A percentile compares a stretch with the other conserved stretches of the same genome.
These are phyloP conservation scores for Didymodactylos carnosus DNA, from an alignment of 2,888 invertebrate genomes.

Conservation along the genomic window DNA sequence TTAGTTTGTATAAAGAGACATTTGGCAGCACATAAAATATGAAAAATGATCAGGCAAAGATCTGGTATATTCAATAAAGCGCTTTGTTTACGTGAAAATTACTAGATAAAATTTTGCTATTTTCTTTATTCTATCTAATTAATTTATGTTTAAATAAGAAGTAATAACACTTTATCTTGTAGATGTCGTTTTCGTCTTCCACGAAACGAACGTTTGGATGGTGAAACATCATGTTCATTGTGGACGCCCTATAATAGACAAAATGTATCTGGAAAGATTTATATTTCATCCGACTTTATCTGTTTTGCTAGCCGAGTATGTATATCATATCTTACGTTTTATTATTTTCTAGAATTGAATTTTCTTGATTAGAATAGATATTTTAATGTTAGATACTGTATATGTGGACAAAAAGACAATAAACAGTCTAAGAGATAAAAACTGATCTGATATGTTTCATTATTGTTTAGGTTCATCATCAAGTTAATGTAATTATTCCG, in stretches of 20 bases:
- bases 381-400: too few species aligned
- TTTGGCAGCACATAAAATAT: too few species aligned
- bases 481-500: conserved; percentile 71
- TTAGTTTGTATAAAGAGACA: too few species aligned
- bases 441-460: neutral
- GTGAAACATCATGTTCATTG: conserved; percentile 63
- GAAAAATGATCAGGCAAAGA: too few species aligned
- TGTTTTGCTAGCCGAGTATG: conserved; percentile 81
- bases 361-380: too few species aligned
- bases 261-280: conserved; percentile 66
- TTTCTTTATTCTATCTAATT: too few species aligned
- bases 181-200: conserved; percentile 49
- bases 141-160: too few species aligned
- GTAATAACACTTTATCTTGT: too few species aligned
- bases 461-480: conserved; percentile 46
- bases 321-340: neutral
- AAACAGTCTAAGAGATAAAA: neutral
- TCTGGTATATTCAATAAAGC: too few species aligned
- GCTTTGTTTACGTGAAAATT: too few species aligned
- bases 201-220: conserved; percentile 71
- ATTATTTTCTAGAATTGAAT: neutral
- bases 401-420: neutral
- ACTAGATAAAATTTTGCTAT: too few species aligned
- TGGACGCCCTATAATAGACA: conserved; percentile 86
- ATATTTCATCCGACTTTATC: conserved; percentile 74